These are phyloP conservation scores for Hymenopus coronatus DNA, from an alignment of 2,888 invertebrate genomes.

Conservation along the genomic window DNA sequence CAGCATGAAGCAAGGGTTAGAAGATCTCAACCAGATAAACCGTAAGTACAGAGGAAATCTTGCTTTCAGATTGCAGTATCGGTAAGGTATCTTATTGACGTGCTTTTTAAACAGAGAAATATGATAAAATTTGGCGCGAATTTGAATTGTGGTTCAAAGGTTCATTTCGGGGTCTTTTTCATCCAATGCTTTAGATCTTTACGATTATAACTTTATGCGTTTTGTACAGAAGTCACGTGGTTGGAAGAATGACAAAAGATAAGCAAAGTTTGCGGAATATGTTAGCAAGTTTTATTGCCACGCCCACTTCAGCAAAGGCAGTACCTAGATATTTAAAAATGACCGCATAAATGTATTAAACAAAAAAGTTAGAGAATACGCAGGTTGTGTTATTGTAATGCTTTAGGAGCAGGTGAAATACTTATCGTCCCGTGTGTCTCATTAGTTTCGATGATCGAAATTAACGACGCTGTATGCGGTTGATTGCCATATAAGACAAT, in stretches of 20 bases:
- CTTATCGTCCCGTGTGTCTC: too few species aligned
- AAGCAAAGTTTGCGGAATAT: not conserved
- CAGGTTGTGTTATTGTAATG: too few species aligned
- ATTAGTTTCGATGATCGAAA: too few species aligned
- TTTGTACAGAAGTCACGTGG: not conserved
- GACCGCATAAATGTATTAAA: too few species aligned
- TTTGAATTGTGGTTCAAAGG: not conserved
- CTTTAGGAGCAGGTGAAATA: too few species aligned
- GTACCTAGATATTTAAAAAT: too few species aligned
- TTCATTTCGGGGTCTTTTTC: not conserved
- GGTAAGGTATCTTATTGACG: not conserved
- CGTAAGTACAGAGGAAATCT: slow-evolving; percentile 60
- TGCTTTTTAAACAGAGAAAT: not conserved
- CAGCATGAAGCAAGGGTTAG: slow-evolving; percentile 76
- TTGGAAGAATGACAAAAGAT: not conserved
- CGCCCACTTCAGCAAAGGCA: not conserved
- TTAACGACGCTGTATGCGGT: too few species aligned
- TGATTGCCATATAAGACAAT: too few species aligned
- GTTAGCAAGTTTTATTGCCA: not conserved
- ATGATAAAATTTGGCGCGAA: not conserved
- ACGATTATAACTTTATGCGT: not conserved
- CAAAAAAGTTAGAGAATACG: too few species aligned
- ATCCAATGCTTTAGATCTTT: not conserved
- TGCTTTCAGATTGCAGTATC: not conserved
- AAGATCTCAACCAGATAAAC: slow-evolving; percentile 78